Percentiles rank a stretch among this genome's conserved stretches.
phyloP scores from a whole-genome alignment of 92 coral and sea anemone genomes.

The Umimayanthus kanabou region DNA sequence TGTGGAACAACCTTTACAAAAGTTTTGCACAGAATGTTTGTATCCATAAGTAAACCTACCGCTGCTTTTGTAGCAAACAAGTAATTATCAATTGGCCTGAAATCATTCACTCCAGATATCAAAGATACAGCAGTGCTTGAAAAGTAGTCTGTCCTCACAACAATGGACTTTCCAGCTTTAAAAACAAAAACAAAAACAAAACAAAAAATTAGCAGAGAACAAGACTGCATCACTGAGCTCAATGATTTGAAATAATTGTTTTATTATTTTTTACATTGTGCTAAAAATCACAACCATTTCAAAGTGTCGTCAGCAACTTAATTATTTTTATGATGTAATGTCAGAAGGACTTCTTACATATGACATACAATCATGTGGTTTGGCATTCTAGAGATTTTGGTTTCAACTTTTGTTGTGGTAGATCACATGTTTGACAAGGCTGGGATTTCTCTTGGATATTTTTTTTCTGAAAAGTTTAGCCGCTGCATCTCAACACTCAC shows the following conservation, averaged over 20 bases:
- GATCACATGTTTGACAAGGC: no score
- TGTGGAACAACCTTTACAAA: neutral
- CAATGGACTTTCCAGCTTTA: conserved; percentile 70
- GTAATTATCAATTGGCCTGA: conserved; percentile 75
- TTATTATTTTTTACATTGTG: neutral
- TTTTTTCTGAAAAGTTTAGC: no score
- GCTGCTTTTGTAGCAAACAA: conserved; percentile 85
- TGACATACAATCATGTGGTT: no score
- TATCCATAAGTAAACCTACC: conserved; percentile 17
- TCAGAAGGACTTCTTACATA: no score
- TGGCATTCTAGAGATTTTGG: no score
- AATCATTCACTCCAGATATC: conserved; percentile 74
- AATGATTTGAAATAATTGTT: neutral
- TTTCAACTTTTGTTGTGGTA: no score
- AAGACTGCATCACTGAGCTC: neutral
- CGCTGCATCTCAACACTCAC: no score
- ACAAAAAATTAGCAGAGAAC: neutral
- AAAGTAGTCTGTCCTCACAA: conserved; percentile 76
- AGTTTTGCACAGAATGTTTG: neutral
- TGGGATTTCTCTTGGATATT: no score
- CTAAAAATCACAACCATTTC: no score
- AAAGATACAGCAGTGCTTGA: conserved; percentile 61
- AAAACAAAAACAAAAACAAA: neutral
- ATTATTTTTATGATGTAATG: no score
- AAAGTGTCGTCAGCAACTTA: no score